Conservation (phyloP, 2,888 invertebrate species). For the Agonum fuliginosum region DNA sequence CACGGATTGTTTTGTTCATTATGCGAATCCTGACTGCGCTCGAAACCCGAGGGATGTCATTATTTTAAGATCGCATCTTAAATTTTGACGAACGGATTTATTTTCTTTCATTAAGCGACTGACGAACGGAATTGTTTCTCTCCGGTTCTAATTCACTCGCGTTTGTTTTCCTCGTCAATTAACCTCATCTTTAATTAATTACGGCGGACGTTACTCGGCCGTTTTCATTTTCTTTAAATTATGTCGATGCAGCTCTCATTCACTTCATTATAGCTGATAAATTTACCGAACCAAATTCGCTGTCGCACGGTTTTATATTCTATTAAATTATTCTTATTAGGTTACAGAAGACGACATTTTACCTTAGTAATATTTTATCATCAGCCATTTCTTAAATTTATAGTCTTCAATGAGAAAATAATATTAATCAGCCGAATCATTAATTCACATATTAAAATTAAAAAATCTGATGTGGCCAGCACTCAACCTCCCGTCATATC, state of each 20-base stretch:
- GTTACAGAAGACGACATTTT: too few species aligned
- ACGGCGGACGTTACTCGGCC: conserved; percentile 8
- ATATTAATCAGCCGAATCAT: too few species aligned
- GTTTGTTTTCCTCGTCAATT: conserved; percentile 49
- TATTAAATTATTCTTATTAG: too few species aligned
- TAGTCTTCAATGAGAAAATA: too few species aligned
- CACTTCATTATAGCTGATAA: conserved; percentile 36
- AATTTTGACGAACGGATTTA: conserved; percentile 49
- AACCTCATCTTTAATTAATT: conserved; percentile 53
- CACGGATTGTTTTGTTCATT: conserved; percentile 44
- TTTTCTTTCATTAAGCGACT: conserved; percentile 47
- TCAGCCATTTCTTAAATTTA: too few species aligned
- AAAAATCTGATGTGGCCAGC: too few species aligned
- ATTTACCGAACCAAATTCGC: too few species aligned
- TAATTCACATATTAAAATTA: too few species aligned
- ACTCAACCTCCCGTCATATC: too few species aligned
- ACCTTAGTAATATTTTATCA: too few species aligned
- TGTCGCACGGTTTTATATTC: too few species aligned
- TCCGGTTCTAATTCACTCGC: conserved; percentile 7
- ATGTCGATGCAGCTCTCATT: conserved; percentile 36
- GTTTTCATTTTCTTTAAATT: conserved; percentile 47
- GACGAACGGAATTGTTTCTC: conserved; percentile 16
- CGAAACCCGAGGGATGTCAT: conserved; percentile 46
- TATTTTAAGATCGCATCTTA: conserved; percentile 48
- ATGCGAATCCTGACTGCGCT: conserved; percentile 37